A percentile compares a stretch with the other conserved stretches of the same genome.
Conservation (phyloP, 2,888 invertebrate species). For the Amorpha juglandis region DNA sequence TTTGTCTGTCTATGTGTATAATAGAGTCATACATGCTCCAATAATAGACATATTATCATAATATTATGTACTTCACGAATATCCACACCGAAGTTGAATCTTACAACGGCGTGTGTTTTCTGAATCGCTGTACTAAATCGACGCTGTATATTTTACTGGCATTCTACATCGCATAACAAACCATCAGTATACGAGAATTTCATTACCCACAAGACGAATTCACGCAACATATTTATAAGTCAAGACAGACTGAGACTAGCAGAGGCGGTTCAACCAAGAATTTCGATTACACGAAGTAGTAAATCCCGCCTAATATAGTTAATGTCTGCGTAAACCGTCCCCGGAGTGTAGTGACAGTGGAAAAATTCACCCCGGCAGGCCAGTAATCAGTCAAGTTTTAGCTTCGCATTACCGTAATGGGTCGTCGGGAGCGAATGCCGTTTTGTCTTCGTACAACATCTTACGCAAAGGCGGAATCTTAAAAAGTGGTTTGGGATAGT, state of each 20-base stretch:
- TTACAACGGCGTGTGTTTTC: neutral
- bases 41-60: no score
- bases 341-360: constrained; percentile 53
- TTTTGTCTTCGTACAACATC: constrained; percentile 60
- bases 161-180: neutral
- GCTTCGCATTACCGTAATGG: constrained; percentile 75
- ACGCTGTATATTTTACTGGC: neutral
- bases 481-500: constrained; percentile 20
- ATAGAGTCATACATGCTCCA: no score
- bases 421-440: constrained; percentile 54
- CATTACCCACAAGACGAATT: neutral
- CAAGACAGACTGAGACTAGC: neutral
- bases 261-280: constrained; percentile 48
- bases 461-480: constrained; percentile 39
- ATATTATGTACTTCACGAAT: neutral
- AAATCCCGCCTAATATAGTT: constrained; percentile 62
- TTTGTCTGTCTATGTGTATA: neutral
- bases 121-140: neutral
- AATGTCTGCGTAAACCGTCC: constrained; percentile 57
- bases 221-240: neutral
- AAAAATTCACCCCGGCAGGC: constrained; percentile 68
- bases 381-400: constrained; percentile 78
- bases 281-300: constrained; percentile 66
- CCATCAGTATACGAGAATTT: neutral
- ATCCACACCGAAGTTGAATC: neutral